Evolutionary conservation across 2,113 vertebrate genomes (phyloP).

Genomic region (Chloropsis hardwickii): DNA sequence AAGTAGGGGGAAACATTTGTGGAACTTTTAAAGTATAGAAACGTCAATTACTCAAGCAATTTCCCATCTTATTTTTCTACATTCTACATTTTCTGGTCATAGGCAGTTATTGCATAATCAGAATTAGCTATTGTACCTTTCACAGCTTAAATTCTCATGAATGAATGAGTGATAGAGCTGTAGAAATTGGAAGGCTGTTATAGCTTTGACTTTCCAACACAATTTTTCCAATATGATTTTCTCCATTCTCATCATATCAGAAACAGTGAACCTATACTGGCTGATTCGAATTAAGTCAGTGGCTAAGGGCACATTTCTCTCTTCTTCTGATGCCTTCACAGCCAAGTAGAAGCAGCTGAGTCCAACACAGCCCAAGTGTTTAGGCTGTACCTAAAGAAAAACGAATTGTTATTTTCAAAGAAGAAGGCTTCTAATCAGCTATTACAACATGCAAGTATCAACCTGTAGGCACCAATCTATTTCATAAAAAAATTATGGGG

Average conservation of each 20-base stretch:
- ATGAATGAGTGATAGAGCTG: constrained; percentile 83
- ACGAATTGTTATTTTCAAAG: neutral
- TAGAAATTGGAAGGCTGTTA: constrained; percentile 88
- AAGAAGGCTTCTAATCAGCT: neutral
- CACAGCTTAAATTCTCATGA: constrained; percentile 77
- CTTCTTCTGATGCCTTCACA: constrained; percentile 88
- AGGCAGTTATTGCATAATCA: neutral
- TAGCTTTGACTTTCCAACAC: constrained; percentile 87
- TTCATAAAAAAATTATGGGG: neutral
- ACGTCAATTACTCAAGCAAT: neutral
- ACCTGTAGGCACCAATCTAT: neutral
- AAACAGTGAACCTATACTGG: constrained; percentile 92
- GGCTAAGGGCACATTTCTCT: constrained; percentile 88
- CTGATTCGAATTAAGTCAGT: constrained; percentile 92
- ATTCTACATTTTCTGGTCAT: neutral
- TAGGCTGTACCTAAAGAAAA: constrained; percentile 87
- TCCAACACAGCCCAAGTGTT: constrained; percentile 92
- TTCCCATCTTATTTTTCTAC: neutral
- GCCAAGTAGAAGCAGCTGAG: constrained; percentile 95
- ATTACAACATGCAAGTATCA: neutral
- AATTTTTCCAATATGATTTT: constrained; percentile 95
- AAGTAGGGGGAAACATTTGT: neutral
- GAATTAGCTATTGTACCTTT: constrained; percentile 75
- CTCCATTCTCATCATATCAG: constrained; percentile 98
- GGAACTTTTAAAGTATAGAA: neutral